Percentiles rank a stretch among this genome's conserved stretches.
phyloP scores from a whole-genome alignment of 2,888 invertebrate species.

The Chloromyia formosa region DNA sequence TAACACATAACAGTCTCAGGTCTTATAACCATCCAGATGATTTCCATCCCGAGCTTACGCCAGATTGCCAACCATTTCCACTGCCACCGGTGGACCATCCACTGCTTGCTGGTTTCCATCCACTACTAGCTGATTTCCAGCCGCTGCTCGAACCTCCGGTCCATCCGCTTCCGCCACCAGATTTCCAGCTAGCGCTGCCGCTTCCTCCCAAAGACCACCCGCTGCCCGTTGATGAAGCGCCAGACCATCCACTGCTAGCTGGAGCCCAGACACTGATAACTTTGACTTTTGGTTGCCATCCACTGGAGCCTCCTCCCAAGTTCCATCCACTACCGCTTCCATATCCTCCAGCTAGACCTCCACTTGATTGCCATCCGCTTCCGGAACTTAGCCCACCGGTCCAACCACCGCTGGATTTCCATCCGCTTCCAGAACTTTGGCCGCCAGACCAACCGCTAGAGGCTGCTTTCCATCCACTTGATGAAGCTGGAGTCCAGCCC shows the following conservation, averaged over 20 bases:
- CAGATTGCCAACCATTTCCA: conserved; percentile 1
- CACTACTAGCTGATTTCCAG: conserved; percentile 19
- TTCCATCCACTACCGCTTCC: not conserved
- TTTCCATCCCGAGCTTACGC: conserved; percentile 32
- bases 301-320: not conserved
- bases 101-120: not conserved
- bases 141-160: not conserved
- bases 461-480: not conserved
- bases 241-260: conserved; percentile 23
- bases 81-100: not conserved
- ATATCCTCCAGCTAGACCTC: conserved; percentile 18
- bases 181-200: not conserved
- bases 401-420: conserved; percentile 3
- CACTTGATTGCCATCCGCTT: conserved; percentile 27
- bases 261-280: not conserved
- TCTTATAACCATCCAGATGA: conserved; percentile 23
- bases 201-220: conserved; percentile 10
- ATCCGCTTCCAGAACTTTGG: not conserved
- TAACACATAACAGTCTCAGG: too few species aligned
- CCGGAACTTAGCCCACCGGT: not conserved
- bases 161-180: not conserved
- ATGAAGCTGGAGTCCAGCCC: conserved; percentile 13
- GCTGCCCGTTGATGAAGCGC: not conserved
- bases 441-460: not conserved
- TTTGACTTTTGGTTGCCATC: conserved; percentile 31